Conservation (phyloP, 2,888 invertebrate species). For the Apamea sordens region DNA sequence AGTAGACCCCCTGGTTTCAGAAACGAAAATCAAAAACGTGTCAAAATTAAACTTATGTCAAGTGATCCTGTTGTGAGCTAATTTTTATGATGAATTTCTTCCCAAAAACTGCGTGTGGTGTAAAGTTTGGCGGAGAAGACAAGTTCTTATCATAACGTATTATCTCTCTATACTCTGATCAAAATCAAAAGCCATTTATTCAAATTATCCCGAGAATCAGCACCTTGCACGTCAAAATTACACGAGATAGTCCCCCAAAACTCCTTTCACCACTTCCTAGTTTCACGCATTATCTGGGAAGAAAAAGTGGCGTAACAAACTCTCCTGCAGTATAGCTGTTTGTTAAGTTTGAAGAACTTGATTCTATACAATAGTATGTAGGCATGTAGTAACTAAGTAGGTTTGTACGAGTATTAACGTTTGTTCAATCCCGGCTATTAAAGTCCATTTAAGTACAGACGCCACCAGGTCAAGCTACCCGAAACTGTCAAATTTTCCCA, state of each 20-base stretch:
- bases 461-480: no score
- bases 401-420: no score
- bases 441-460: not conserved
- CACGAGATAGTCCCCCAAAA: not conserved
- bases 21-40: not conserved
- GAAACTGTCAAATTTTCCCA: no score
- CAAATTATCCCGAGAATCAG: not conserved
- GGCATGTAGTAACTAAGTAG: no score
- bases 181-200: not conserved
- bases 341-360: not conserved
- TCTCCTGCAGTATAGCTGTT: not conserved
- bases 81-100: not conserved
- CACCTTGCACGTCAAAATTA: not conserved
- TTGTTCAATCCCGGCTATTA: constrained; percentile 31
- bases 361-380: not conserved
- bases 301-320: not conserved
- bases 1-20: no score
- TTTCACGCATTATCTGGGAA: not conserved
- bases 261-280: not conserved
- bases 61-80: not conserved
- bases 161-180: no score
- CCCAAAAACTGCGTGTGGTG: not conserved
- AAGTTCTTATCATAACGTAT: no score
- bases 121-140: not conserved
- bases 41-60: not conserved